phyloP scores from a whole-genome alignment of 2,888 invertebrate species.

The Ormyrus labotus region DNA sequence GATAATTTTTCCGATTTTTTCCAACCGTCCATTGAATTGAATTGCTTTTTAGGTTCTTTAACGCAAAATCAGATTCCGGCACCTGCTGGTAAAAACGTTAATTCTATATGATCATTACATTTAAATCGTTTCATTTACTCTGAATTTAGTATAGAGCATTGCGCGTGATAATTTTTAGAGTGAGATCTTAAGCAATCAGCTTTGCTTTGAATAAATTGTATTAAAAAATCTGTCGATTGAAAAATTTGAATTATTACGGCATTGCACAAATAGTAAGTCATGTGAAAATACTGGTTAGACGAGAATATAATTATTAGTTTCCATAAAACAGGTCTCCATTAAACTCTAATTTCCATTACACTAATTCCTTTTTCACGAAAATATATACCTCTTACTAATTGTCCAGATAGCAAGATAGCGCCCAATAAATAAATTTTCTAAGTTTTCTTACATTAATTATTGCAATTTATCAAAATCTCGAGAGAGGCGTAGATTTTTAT shows the following conservation, averaged over 20 bases:
- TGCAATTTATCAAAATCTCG: neutral
- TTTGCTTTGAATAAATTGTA: too few species aligned
- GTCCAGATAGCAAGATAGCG: slow-evolving; percentile 7
- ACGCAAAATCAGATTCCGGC: too few species aligned
- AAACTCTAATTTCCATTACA: slow-evolving; percentile 23
- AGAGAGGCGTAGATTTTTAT: neutral
- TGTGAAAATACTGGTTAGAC: slow-evolving; percentile 8
- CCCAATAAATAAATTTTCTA: neutral
- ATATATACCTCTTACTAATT: slow-evolving; percentile 20
- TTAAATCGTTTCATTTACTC: too few species aligned
- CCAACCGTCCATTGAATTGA: too few species aligned
- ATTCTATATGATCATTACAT: too few species aligned
- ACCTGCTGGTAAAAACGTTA: too few species aligned
- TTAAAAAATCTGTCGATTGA: neutral
- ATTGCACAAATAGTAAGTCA: slow-evolving; percentile 1
- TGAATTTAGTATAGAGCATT: too few species aligned
- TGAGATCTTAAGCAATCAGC: too few species aligned
- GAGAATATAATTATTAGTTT: slow-evolving; percentile 31
- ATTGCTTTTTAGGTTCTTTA: too few species aligned
- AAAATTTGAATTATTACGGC: slow-evolving; percentile 11
- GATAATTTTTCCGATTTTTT: too few species aligned
- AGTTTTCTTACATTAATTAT: neutral
- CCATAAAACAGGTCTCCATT: slow-evolving; percentile 16
- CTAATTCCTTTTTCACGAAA: slow-evolving; percentile 1
- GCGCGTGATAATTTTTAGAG: too few species aligned